phyloP scores from a whole-genome alignment of 2,797 vertebrate species.

The Alauda arvensis region DNA sequence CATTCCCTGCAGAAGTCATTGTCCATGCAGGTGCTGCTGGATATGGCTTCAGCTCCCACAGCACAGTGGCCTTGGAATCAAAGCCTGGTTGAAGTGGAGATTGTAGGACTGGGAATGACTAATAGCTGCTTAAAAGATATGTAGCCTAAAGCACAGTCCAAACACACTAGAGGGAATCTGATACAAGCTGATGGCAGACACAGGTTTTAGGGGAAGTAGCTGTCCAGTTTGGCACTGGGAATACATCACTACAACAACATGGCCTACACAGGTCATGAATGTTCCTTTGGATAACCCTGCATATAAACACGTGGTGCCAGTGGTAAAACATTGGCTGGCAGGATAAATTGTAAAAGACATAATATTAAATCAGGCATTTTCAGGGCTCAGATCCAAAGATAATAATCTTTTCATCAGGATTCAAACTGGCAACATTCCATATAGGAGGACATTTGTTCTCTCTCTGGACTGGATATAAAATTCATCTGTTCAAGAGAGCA shows the following conservation, averaged over 20 bases:
- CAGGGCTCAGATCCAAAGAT: not conserved
- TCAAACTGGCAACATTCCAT: not conserved
- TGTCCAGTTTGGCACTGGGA: not conserved
- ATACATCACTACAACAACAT: not conserved
- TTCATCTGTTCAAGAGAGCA: not conserved
- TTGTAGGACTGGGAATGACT: not conserved
- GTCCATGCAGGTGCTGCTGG: not conserved
- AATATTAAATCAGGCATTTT: slow-evolving; percentile 25
- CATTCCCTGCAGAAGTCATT: rapidly evolving
- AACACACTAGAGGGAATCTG: not conserved
- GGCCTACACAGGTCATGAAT: not conserved
- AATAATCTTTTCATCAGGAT: slow-evolving; percentile 19
- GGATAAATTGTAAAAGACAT: not conserved
- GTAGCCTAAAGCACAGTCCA: not conserved
- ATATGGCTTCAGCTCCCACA: not conserved
- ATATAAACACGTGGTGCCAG: not conserved
- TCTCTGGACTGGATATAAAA: not conserved
- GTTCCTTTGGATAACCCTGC: not conserved
- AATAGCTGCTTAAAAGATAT: not conserved
- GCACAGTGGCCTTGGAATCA: not conserved
- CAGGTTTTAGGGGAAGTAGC: not conserved
- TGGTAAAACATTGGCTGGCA: not conserved
- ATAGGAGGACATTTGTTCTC: not conserved
- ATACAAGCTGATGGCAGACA: not conserved
- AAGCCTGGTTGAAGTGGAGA: not conserved